phyloP scores from a whole-genome alignment of 2,113 vertebrate species.

The Okapia johnstoni region DNA sequence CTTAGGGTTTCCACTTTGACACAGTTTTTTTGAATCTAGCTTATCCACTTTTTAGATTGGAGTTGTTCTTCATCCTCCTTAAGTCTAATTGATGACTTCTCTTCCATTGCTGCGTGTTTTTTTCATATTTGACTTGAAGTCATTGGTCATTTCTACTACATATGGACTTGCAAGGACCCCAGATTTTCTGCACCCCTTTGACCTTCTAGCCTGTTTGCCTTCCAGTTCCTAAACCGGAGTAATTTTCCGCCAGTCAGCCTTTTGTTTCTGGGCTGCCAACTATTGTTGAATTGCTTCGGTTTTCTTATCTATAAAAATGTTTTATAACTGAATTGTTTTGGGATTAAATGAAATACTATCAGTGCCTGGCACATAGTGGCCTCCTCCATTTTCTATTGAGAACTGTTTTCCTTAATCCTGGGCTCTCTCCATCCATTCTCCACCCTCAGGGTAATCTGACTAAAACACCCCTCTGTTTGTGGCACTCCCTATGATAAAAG shows the following conservation, averaged over 20 bases:
- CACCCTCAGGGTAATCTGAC: not conserved
- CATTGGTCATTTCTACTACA: not conserved
- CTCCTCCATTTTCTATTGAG: not conserved
- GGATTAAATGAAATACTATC: slow-evolving; percentile 40
- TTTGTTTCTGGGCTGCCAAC: not conserved
- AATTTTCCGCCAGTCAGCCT: not conserved
- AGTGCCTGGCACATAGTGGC: not conserved
- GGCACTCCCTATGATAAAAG: not conserved
- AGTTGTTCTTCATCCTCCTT: not conserved
- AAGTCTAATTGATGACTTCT: not conserved
- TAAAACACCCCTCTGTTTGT: not conserved
- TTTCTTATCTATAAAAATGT: slow-evolving; percentile 38
- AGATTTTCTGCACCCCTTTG: not conserved
- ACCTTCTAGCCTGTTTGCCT: not conserved
- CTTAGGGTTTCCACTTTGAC: not conserved
- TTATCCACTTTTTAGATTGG: not conserved
- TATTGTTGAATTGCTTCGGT: not conserved
- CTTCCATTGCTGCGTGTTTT: not conserved
- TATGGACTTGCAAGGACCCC: not conserved
- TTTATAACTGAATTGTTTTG: not conserved
- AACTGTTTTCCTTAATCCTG: not conserved
- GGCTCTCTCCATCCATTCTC: not conserved
- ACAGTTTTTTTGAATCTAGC: not conserved
- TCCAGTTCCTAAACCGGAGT: not conserved
- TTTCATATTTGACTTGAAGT: not conserved